Conservation (phyloP, 92 coral and sea anemone genomes). For the Epizoanthus fatuus region DNA sequence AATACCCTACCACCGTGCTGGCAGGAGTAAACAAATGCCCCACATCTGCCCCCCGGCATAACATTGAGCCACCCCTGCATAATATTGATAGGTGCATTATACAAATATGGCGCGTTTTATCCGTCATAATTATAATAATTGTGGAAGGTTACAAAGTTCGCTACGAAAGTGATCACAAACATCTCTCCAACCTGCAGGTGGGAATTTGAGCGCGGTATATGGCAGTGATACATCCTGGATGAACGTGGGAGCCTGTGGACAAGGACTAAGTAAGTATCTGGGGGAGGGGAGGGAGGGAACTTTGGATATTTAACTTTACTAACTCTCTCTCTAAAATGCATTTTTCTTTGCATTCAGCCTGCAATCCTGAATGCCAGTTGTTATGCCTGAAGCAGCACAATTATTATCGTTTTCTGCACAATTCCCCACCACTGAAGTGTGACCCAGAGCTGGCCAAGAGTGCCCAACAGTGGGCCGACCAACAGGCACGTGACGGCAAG, state of each 20-base stretch:
- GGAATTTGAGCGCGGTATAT: not conserved
- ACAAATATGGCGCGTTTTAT: too few species aligned
- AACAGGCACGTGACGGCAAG: not conserved
- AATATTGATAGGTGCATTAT: too few species aligned
- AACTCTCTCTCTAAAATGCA: too few species aligned
- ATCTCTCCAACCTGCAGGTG: not conserved
- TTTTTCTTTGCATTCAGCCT: slow-evolving; percentile 27
- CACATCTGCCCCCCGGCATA: too few species aligned
- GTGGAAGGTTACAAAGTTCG: too few species aligned
- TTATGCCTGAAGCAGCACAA: slow-evolving; percentile 64
- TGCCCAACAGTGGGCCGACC: slow-evolving; percentile 70
- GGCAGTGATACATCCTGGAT: not conserved
- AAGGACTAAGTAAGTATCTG: not conserved
- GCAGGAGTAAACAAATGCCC: too few species aligned
- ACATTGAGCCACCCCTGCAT: too few species aligned
- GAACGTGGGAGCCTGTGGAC: too few species aligned
- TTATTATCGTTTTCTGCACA: slow-evolving; percentile 68
- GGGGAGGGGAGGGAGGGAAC: not conserved
- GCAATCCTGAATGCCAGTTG: slow-evolving; percentile 70
- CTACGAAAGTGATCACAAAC: too few species aligned
- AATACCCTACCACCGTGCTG: too few species aligned
- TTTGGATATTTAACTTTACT: too few species aligned
- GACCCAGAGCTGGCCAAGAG: slow-evolving; percentile 61
- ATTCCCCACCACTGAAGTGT: slow-evolving; percentile 63
- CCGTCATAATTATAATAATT: too few species aligned